Conservation (phyloP, 2,888 invertebrate species). For the Ormyrus thymus region DNA sequence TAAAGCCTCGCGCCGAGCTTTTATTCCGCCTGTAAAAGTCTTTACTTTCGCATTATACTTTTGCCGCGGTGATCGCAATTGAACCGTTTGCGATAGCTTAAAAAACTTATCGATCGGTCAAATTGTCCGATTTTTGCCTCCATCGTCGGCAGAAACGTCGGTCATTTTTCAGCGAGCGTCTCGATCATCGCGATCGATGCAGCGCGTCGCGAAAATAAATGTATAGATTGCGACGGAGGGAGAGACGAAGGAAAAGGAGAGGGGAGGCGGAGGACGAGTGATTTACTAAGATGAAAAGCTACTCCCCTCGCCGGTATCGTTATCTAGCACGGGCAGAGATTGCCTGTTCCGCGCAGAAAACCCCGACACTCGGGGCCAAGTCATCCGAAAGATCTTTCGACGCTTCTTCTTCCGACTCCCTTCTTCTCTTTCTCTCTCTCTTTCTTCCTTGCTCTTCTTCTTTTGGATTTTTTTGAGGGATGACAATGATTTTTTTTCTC, state of each 20-base stretch:
- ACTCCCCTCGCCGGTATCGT: slow-evolving; percentile 60
- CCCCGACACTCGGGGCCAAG: slow-evolving; percentile 61
- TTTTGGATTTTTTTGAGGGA: neutral
- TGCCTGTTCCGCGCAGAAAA: slow-evolving; percentile 62
- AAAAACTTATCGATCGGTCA: too few species aligned
- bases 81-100: too few species aligned
- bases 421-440: neutral
- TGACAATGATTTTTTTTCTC: neutral
- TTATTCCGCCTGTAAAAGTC: too few species aligned
- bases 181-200: neutral
- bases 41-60: too few species aligned
- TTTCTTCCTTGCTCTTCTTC: neutral
- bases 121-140: too few species aligned
- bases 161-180: neutral
- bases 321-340: slow-evolving; percentile 70
- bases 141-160: too few species aligned
- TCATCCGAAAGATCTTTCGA: slow-evolving; percentile 65
- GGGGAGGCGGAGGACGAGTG: slow-evolving; percentile 57
- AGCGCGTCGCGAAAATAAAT: slow-evolving; percentile 26
- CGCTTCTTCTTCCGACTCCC: slow-evolving; percentile 47
- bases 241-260: slow-evolving; percentile 47
- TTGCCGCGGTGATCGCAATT: too few species aligned
- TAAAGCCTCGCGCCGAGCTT: too few species aligned
- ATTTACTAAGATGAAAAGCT: slow-evolving; percentile 71
- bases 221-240: slow-evolving; percentile 26